Conservation (phyloP, 2,888 invertebrate genomes). For the Julus scanicus region DNA sequence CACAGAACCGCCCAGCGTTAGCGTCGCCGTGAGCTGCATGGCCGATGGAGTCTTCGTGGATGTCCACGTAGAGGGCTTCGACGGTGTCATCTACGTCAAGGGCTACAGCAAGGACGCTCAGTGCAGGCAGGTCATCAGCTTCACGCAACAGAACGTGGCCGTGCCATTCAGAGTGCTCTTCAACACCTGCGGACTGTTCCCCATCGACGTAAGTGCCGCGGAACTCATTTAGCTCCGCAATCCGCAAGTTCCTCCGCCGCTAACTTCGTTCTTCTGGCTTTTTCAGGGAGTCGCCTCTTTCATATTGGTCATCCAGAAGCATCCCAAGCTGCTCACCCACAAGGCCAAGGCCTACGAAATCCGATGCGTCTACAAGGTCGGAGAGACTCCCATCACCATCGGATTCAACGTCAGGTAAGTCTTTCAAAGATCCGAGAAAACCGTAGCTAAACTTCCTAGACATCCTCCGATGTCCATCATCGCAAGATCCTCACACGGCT, state of each 20-base stretch:
- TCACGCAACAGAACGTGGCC: conserved; percentile 75
- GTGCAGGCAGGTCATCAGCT: conserved; percentile 83
- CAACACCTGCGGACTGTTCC: conserved; percentile 90
- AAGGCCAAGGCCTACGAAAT: conserved; percentile 97
- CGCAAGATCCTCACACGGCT: too few species aligned
- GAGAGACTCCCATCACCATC: conserved; percentile 89
- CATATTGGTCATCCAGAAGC: conserved; percentile 94
- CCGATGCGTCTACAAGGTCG: conserved; percentile 93
- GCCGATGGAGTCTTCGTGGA: conserved; percentile 89
- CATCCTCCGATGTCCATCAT: too few species aligned
- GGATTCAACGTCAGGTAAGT: conserved; percentile 82
- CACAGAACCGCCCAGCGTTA: conserved; percentile 54
- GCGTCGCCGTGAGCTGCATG: conserved; percentile 79
- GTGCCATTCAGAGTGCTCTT: conserved; percentile 90
- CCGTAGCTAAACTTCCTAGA: too few species aligned
- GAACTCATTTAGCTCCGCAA: background rate
- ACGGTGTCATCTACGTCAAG: conserved; percentile 91
- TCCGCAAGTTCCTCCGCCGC: background rate
- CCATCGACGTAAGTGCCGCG: conserved; percentile 78
- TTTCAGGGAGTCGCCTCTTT: conserved; percentile 88
- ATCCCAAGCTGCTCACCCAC: conserved; percentile 93
- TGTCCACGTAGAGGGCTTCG: conserved; percentile 75
- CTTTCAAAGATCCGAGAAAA: too few species aligned
- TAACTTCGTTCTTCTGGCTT: conserved; percentile 55
- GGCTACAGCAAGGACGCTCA: conserved; percentile 93